These are phyloP conservation scores for Halocynthia roretzi DNA, from an alignment of 23 tunicate species.

Conservation along the genomic window DNA sequence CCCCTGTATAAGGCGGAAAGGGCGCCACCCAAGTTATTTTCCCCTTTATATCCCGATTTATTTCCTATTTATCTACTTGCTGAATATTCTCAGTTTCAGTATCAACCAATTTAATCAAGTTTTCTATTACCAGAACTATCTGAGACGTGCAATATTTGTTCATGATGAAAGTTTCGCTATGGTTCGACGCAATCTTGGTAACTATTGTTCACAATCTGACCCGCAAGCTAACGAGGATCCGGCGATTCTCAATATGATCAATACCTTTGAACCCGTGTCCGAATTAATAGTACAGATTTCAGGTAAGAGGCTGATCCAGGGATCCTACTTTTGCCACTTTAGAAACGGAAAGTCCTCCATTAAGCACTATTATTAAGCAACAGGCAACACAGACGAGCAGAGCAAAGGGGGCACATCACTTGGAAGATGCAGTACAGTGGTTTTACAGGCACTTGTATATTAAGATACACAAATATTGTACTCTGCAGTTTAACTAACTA, in stretches of 20 bases:
- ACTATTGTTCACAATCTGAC: slow-evolving; percentile 31
- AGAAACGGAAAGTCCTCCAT: too few species aligned
- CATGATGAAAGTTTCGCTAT: slow-evolving; percentile 13
- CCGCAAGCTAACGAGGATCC: neutral
- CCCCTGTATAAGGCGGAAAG: too few species aligned
- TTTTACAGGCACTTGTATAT: too few species aligned
- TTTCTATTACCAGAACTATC: slow-evolving; percentile 16
- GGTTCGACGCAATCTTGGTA: slow-evolving; percentile 20
- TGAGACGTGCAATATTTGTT: slow-evolving; percentile 31
- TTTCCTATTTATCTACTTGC: neutral
- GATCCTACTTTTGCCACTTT: too few species aligned
- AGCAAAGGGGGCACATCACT: too few species aligned
- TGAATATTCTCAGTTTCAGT: neutral
- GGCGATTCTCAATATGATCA: neutral
- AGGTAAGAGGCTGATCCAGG: slow-evolving; percentile 7
- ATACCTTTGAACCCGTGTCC: slow-evolving; percentile 23
- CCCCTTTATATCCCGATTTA: too few species aligned
- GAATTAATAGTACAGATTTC: slow-evolving; percentile 27
- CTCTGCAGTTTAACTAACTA: too few species aligned
- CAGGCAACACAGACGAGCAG: too few species aligned
- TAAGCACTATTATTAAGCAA: too few species aligned
- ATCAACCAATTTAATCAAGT: neutral
- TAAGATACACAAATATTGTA: too few species aligned
- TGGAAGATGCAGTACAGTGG: too few species aligned
- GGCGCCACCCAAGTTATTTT: too few species aligned